A percentile compares a stretch with the other conserved stretches of the same genome.
phyloP scores from a whole-genome alignment of 2,888 invertebrate genomes.

The Ctena decussata region DNA sequence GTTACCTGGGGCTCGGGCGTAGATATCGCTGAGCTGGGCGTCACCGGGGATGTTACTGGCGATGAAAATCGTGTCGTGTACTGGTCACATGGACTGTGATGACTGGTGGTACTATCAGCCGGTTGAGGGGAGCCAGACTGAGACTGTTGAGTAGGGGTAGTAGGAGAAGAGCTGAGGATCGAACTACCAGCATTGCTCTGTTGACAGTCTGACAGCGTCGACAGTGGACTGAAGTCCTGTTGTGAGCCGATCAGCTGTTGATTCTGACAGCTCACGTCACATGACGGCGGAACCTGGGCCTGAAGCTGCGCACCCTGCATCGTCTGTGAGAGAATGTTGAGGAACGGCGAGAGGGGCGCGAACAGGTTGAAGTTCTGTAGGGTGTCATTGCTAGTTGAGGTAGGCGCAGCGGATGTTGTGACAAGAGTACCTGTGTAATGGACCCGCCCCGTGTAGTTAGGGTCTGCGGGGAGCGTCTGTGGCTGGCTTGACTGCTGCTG shows the following conservation, averaged over 20 bases:
- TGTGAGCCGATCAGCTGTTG: constrained; percentile 55
- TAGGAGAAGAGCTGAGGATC: constrained; percentile 72
- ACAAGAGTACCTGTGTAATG: constrained; percentile 92
- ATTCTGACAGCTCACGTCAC: constrained; percentile 50
- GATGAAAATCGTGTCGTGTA: constrained; percentile 78
- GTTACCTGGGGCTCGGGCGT: constrained; percentile 78
- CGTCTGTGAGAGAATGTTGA: constrained; percentile 82
- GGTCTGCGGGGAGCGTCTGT: constrained; percentile 27
- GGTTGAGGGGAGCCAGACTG: constrained; percentile 68
- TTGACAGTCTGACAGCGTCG: constrained; percentile 58
- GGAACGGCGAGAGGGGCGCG: constrained; percentile 82
- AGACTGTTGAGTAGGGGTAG: constrained; percentile 71
- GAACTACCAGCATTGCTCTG: constrained; percentile 54
- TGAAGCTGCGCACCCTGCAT: constrained; percentile 73
- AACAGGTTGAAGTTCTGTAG: constrained; percentile 75
- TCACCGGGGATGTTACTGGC: constrained; percentile 72
- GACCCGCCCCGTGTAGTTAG: constrained; percentile 83
- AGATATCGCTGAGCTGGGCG: constrained; percentile 76
- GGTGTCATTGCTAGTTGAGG: constrained; percentile 72
- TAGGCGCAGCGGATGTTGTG: constrained; percentile 88
- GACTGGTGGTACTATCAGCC: constrained; percentile 59
- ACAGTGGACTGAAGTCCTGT: constrained; percentile 55
- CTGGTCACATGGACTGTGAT: constrained; percentile 65
- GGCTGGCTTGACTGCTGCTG: constrained; percentile 46
- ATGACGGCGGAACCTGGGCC: constrained; percentile 66